Evolutionary conservation across 2,113 vertebrate genomes (phyloP).

Genomic region (Caretta caretta): DNA sequence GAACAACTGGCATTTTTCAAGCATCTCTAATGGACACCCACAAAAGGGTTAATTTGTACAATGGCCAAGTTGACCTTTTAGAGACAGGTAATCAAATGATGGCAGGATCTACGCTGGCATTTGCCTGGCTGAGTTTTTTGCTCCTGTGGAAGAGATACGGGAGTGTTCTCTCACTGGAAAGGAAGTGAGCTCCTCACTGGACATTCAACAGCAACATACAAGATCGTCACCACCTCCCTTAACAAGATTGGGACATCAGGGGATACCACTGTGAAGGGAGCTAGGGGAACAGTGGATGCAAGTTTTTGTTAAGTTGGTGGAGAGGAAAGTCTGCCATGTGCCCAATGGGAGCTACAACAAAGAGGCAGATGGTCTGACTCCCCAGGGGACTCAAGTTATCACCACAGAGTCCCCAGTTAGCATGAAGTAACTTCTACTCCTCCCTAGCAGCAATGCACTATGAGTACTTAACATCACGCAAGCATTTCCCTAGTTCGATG

Average conservation of each 20-base stretch:
- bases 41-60: not conserved
- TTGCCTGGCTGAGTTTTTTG: not conserved
- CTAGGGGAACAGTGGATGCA: not conserved
- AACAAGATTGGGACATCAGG: not conserved
- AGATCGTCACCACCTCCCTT: not conserved
- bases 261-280: not conserved
- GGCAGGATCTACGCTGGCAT: not conserved
- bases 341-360: not conserved
- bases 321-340: fast-evolving
- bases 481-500: conserved; percentile 21
- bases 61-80: not conserved
- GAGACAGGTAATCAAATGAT: not conserved
- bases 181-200: not conserved
- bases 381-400: not conserved
- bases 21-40: not conserved
- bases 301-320: not conserved
- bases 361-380: not conserved
- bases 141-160: not conserved
- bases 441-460: not conserved
- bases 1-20: not conserved
- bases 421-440: conserved; percentile 18
- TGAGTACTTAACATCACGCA: conserved; percentile 60
- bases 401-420: not conserved
- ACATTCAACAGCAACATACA: not conserved
- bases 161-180: not conserved